phyloP scores from a whole-genome alignment of 1,140 invertebrate species.

The Yoshiicerus persimilis region DNA sequence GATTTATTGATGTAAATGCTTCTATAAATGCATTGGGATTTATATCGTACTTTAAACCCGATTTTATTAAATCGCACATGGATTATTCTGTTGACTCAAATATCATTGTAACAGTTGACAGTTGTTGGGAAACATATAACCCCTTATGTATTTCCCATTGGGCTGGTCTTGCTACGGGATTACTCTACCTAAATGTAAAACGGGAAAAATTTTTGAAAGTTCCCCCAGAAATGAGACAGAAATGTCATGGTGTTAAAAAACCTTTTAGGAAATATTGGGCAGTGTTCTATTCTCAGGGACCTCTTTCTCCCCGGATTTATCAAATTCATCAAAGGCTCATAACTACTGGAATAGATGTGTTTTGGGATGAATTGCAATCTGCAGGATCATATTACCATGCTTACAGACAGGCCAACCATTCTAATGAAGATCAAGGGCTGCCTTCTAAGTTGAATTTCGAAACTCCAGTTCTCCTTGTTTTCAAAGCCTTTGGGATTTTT shows the following conservation, averaged over 20 bases:
- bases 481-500: neutral
- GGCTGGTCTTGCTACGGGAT: neutral
- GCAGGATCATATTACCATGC: neutral
- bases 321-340: neutral
- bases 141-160: neutral
- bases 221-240: neutral
- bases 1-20: neutral
- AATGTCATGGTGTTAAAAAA: neutral
- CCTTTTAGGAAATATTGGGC: neutral
- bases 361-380: neutral
- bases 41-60: neutral
- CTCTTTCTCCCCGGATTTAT: neutral
- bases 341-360: neutral
- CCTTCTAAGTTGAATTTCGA: neutral
- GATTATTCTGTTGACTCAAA: neutral
- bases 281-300: neutral
- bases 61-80: neutral
- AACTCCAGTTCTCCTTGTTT: neutral
- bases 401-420: neutral
- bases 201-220: neutral
- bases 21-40: neutral
- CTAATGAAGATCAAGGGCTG: neutral
- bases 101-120: neutral
- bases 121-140: neutral
- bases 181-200: neutral